Base-by-base conservation (phyloP, 1,140 invertebrate genomes). In the Laupala kohalensis region DNA sequence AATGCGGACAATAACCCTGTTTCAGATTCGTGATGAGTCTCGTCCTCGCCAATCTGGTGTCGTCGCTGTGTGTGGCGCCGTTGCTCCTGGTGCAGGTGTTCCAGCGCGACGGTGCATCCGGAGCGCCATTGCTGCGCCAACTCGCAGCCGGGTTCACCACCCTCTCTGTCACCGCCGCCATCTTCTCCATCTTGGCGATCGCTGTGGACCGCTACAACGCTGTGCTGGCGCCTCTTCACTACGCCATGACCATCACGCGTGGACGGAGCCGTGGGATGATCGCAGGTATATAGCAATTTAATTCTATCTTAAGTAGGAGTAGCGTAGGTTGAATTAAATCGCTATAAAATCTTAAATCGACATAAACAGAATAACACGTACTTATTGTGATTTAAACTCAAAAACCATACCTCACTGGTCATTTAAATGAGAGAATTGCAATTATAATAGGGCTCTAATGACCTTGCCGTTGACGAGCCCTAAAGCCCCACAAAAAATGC, bases 11-110 rank as follows among this genome's bases (percentile, higher is more conserved):
- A n/a, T n/a, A n/a, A n/a, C n/a, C n/a, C n/a, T n/a, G n/a, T n/a
- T n/a, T n/a, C 75, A 83, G 84, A 75, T 86, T 86, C 75, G 83
- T 87, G 1, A 74, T 85, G 25, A 86, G 85, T 74, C 77, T 86
- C 71, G 82, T 85, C 4, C 76, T 84, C n/a, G 83, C 84, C 71
- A 85, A 86, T 76, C 77, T 84, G 27, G 76, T 85, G 27, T 81
- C 83, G 29, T 82, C 83, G 0, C 71, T 82, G 5, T 75, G 86
- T 19, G 80, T 85, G 1, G 81, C 82, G 73, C 84, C 85, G 0
- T 76, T 82, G n/a, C 78, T 81, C 25, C 76, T 84, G 37, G 77
- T 82, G 1, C 79, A 84, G 6, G 75, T 80, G 5, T 71, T 80
- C 0, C 71, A 72, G 24, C 65, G 72, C 23, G 74, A 78, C 13